Evolutionary conservation across 2,888 invertebrate species (phyloP), one percentile per base, ranked within the genome.

Genomic region (Alloscopus bannaensis): DNA sequence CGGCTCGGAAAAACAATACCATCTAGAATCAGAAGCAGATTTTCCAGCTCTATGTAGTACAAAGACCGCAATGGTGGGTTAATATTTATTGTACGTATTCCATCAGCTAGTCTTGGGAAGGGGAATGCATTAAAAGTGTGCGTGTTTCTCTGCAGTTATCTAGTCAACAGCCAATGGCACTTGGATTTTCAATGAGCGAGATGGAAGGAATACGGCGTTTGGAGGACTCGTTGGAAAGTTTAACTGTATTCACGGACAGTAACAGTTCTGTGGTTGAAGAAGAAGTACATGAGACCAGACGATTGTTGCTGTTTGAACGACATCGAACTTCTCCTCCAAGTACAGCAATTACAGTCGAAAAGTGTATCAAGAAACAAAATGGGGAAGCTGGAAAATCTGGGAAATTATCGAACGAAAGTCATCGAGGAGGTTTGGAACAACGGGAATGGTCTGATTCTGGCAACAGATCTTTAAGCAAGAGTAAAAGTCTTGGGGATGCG

Each of bases 41-140:
- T 85, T 85, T 83, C 85, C 85, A 68, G 81, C 85, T 52, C 78
- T 85, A 60, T 81, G 79, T 72, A 84, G 83, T 84, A 82, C 85
- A 84, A 85, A 85, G 79, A 81, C 62, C 81, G 50, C 66, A 79
- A 79, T 84, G 75, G 83, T 83, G 52, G 28, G 52, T 70, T 6
- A 31, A 26, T 47, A 24, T 3, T 22, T 55, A 11, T 22, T 24
- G 24, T 13, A 55, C n/a, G 11, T n/a, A 31, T 8, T 59, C 40
- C 36, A 18, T 22, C 20, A 55, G 22, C 13, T 29, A 57, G n/a
- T n/a, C n/a, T n/a, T n/a, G n/a, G n/a, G n/a, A n/a, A n/a, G n/a
- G n/a, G n/a, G n/a, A n/a, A n/a, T n/a, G n/a, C n/a, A n/a, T 29
- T 24, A n/a, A 31, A 60, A n/a, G 28, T 40, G n/a, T 62, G 24